phyloP scores from a whole-genome alignment of 1,140 invertebrate species.

The Nomia melanderi region DNA sequence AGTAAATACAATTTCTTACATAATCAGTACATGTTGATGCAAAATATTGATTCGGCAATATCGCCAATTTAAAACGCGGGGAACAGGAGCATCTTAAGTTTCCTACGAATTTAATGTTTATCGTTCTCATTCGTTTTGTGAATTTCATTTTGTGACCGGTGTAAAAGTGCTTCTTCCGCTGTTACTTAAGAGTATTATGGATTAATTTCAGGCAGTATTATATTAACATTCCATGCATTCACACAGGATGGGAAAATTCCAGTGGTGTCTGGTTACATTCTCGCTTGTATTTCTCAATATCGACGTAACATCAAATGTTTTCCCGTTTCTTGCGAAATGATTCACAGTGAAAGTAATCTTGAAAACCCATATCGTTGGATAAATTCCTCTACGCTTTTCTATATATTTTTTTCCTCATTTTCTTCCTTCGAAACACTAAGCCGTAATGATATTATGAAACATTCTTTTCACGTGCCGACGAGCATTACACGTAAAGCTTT shows the following conservation, averaged over 20 bases:
- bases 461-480: slow-evolving; percentile 25
- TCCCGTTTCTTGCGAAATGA: neutral
- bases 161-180: slow-evolving; percentile 29
- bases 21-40: slow-evolving; percentile 45
- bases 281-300: neutral
- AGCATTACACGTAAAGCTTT: slow-evolving; percentile 37
- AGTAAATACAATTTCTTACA: slow-evolving; percentile 51
- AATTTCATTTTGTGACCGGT: slow-evolving; percentile 1
- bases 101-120: neutral
- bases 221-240: slow-evolving; percentile 34
- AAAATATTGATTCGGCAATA: slow-evolving; percentile 41
- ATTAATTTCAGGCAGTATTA: slow-evolving; percentile 30
- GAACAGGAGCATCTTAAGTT: slow-evolving; percentile 18
- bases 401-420: too few relatives aligned
- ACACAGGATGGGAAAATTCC: slow-evolving; percentile 14
- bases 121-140: neutral
- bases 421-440: slow-evolving; percentile 10
- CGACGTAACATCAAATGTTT: slow-evolving; percentile 1
- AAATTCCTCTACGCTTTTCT: neutral
- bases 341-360: slow-evolving; percentile 11
- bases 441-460: slow-evolving; percentile 32
- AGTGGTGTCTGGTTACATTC: neutral
- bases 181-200: slow-evolving; percentile 27
- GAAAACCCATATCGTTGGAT: slow-evolving; percentile 1
- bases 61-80: slow-evolving; percentile 27